phyloP scores from a whole-genome alignment of 2,113 vertebrate genomes.

The Sorex fumeus region DNA sequence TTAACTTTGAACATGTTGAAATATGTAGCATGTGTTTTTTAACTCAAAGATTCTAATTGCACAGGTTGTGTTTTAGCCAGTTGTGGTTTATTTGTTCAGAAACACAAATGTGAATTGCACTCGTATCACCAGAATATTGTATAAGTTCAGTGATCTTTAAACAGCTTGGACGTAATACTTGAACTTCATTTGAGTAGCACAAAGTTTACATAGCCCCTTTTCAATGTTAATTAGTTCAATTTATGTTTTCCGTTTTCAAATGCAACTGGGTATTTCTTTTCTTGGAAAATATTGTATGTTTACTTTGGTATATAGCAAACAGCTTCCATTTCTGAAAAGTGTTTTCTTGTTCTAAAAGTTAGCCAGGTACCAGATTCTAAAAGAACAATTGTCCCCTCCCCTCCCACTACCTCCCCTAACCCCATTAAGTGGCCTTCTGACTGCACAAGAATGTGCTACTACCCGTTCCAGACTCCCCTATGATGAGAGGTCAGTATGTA shows the following conservation, averaged over 20 bases:
- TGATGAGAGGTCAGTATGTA: background rate
- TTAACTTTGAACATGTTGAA: constrained; percentile 83
- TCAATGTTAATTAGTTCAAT: constrained; percentile 71
- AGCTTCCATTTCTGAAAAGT: constrained; percentile 82
- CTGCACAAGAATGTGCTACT: constrained; percentile 73
- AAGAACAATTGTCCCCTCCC: constrained; percentile 43
- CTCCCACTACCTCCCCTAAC: background rate
- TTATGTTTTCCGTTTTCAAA: constrained; percentile 79
- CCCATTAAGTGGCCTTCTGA: constrained; percentile 82
- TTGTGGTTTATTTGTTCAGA: constrained; percentile 85
- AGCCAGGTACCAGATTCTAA: constrained; percentile 83
- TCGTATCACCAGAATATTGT: constrained; percentile 88
- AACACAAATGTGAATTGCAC: constrained; percentile 86
- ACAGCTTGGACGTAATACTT: constrained; percentile 81
- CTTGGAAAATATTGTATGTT: constrained; percentile 78
- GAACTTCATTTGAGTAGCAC: constrained; percentile 81
- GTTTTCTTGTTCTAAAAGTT: constrained; percentile 80
- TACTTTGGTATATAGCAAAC: constrained; percentile 81
- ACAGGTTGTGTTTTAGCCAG: constrained; percentile 83
- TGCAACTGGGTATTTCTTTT: constrained; percentile 83
- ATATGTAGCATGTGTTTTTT: constrained; percentile 84
- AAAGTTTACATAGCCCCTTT: constrained; percentile 77
- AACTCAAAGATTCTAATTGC: constrained; percentile 80
- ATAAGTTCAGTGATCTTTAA: constrained; percentile 81
- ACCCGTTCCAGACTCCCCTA: background rate